Base-by-base conservation (phyloP, 2,888 invertebrate genomes). In the Neoitamus cyanurus region DNA sequence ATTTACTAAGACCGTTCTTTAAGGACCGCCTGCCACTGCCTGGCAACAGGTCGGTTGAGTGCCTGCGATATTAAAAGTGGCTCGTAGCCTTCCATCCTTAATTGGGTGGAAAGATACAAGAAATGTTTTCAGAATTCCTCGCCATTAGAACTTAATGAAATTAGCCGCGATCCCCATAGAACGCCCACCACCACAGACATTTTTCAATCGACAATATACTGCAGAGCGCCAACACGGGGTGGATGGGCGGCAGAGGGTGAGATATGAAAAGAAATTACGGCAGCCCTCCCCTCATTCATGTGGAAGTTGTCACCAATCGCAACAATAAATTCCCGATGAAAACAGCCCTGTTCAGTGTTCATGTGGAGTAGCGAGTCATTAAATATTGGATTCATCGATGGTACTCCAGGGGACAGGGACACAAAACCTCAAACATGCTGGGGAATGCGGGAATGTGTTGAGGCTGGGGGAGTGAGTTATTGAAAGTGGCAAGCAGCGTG, bases 251-350 rank as follows among this genome's bases (percentile, higher is more conserved):
- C 4, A 5, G 9, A 15, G 58, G 58, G 20, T 25, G 58, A 25
- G 25, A 75, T 42, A 75, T 37, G 28, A 75, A 75, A 42, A 58
- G 58, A 20, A 58, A 25, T 37, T 28, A 28, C 6, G 25, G 7
- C 5, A 75, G 20, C 42, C 70, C 30, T 78, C 15, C 48, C 28
- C 30, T 78, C 48, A 58, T 78, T 58, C 48, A 46, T 78, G 77
- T 42, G 77, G 28, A 77, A 78, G 31, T 78, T 78, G 31, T 78
- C 58, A 78, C 58, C 78, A 48, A 78, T 78, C 34, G 58, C 42
- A 58, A 58, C 31, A 48, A 78, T 78, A 46, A 78, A 78, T 78
- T 78, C 30, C 3, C 31, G 46, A 58, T 78, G 58, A 78, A 78
- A 48, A 28, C 77, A 42, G 36, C 73, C 36, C 31, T 36, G 5